Evolutionary conservation across 2,113 vertebrate genomes (phyloP).

Genomic region (Bufo bufo): DNA sequence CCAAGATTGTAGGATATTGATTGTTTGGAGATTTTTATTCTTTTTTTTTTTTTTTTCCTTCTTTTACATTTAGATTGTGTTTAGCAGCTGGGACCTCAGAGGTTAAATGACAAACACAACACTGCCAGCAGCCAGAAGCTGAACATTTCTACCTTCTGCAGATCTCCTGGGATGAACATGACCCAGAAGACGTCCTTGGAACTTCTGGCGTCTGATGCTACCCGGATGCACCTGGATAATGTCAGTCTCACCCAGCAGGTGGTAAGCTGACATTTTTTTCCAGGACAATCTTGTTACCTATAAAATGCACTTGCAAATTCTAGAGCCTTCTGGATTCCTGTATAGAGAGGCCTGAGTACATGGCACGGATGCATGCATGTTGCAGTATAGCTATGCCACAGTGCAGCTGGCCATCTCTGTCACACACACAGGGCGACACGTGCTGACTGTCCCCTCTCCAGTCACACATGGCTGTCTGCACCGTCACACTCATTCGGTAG

Average conservation of each 20-base stretch:
- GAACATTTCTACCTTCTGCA: slow-evolving; percentile 5
- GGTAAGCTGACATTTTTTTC: neutral
- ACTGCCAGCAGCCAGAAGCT: neutral
- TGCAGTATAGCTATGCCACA: neutral
- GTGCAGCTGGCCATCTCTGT: neutral
- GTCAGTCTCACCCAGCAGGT: neutral
- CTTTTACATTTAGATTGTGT: neutral
- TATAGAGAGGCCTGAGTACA: neutral
- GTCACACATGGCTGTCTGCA: slow-evolving; percentile 28
- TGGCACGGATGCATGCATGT: neutral
- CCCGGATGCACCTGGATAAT: neutral
- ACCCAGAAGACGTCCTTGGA: slow-evolving; percentile 34
- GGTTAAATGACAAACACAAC: neutral
- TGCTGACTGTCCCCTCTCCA: slow-evolving; percentile 12
- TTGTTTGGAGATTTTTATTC: neutral
- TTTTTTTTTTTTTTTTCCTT: neutral
- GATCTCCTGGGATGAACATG: slow-evolving; percentile 4
- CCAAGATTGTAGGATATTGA: neutral
- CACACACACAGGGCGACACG: slow-evolving; percentile 36
- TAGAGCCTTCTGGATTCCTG: neutral
- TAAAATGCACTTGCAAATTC: too few relatives aligned
- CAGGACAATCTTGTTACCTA: neutral
- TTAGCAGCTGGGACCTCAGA: neutral
- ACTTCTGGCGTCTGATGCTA: neutral
- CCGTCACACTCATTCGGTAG: neutral